Conservation (phyloP, 2,888 invertebrate species). For the Clitarchus hookeri region DNA sequence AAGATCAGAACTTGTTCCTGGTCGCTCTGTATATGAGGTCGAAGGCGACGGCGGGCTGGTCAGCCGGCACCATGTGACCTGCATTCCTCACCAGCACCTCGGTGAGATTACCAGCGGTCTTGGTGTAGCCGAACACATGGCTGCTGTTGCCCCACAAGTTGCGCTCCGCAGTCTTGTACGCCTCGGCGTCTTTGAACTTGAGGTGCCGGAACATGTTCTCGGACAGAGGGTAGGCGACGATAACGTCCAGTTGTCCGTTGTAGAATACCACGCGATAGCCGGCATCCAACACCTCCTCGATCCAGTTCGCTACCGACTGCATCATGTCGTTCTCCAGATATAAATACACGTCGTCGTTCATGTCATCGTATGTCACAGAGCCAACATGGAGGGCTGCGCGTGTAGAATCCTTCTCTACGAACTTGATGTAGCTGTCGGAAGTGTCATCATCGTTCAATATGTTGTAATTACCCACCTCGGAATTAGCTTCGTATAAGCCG, state of each 20-base stretch:
- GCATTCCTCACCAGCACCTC: slow-evolving; percentile 50
- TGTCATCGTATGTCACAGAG: slow-evolving; percentile 56
- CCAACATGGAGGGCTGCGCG: slow-evolving; percentile 61
- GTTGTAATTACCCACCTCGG: neutral
- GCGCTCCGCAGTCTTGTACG: slow-evolving; percentile 48
- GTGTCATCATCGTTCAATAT: neutral
- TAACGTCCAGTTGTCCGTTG: slow-evolving; percentile 57
- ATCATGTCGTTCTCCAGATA: slow-evolving; percentile 61
- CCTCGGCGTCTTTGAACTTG: slow-evolving; percentile 50
- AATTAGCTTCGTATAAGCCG: neutral
- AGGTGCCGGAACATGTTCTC: slow-evolving; percentile 52
- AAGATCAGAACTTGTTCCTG: slow-evolving; percentile 35
- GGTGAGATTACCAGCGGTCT: slow-evolving; percentile 46
- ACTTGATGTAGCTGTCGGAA: slow-evolving; percentile 44
- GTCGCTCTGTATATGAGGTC: slow-evolving; percentile 55
- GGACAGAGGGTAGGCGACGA: slow-evolving; percentile 54
- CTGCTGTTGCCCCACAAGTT: slow-evolving; percentile 48
- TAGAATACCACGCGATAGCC: slow-evolving; percentile 52
- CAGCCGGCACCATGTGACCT: slow-evolving; percentile 53
- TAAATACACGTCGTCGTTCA: slow-evolving; percentile 59
- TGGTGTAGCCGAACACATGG: slow-evolving; percentile 49
- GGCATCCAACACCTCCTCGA: slow-evolving; percentile 60
- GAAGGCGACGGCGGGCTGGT: slow-evolving; percentile 52
- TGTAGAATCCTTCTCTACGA: slow-evolving; percentile 56
- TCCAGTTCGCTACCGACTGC: slow-evolving; percentile 62